Conservation (phyloP, 2,888 invertebrate genomes). For the Heterodera filipjevi region DNA sequence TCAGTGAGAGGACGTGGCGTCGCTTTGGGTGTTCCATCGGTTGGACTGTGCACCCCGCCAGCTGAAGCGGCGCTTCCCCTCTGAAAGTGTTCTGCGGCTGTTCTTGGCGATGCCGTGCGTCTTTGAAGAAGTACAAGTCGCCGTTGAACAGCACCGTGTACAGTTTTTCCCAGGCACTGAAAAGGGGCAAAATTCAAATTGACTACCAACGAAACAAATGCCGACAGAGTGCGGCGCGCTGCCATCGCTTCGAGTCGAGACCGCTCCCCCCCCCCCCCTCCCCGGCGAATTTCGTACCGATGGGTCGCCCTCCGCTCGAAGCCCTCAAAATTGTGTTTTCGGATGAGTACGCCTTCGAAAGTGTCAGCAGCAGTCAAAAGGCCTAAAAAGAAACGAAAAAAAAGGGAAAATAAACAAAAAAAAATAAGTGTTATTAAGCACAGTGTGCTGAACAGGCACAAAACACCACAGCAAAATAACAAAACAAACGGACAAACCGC, state of each 20-base stretch:
- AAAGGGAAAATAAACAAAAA: no score
- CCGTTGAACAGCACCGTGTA: conserved; percentile 85
- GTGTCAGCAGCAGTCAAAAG: conserved; percentile 54
- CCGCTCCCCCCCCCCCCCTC: no score
- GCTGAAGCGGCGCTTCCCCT: conserved; percentile 83
- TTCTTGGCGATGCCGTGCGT: conserved; percentile 49
- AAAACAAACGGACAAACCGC: conserved; percentile 43
- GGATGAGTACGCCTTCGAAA: conserved; percentile 63
- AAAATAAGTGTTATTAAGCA: no score
- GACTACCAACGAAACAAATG: background rate
- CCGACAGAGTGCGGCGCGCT: no score
- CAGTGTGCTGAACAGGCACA: background rate
- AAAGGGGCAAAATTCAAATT: conserved; percentile 28
- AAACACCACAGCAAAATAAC: background rate
- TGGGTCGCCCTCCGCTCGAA: conserved; percentile 61
- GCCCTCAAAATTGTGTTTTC: conserved; percentile 65
- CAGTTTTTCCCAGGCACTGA: conserved; percentile 77
- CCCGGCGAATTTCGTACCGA: conserved; percentile 50
- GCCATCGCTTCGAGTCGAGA: no score
- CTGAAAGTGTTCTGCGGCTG: conserved; percentile 44
- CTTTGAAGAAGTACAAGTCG: conserved; percentile 90
- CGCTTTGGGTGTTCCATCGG: conserved; percentile 97
- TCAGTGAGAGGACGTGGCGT: conserved; percentile 87
- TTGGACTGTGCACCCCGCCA: conserved; percentile 85
- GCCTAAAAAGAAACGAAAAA: conserved; percentile 59